Percentiles rank a stretch among this genome's conserved stretches.
Evolutionary conservation across 2,113 vertebrate species (phyloP).

Genomic region (pig (Sus scrofa)): T2T-Sscrofa CM000824.6:227289001-227289500

Average conservation of each 20-base stretch:
- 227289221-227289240: conserved; percentile 43
- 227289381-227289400: neutral
- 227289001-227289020: too few relatives aligned
- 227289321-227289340: too few relatives aligned
- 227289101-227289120: too few relatives aligned
- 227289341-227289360: neutral
- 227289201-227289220: conserved; percentile 13
- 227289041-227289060: too few relatives aligned
- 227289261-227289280: neutral
- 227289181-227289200: neutral
- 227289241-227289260: conserved; percentile 29
- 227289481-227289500: neutral
- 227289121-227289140: too few relatives aligned
- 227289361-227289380: neutral
- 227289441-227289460: too few relatives aligned
- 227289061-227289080: too few relatives aligned
- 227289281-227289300: neutral
- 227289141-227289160: too few relatives aligned
- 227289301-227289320: neutral
- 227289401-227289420: neutral
- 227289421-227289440: neutral
- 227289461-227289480: neutral
- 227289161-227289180: neutral
- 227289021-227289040: too few relatives aligned
- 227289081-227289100: too few relatives aligned